Conservation (phyloP, 2,888 invertebrate species). For the Agapostemon virescens region DNA sequence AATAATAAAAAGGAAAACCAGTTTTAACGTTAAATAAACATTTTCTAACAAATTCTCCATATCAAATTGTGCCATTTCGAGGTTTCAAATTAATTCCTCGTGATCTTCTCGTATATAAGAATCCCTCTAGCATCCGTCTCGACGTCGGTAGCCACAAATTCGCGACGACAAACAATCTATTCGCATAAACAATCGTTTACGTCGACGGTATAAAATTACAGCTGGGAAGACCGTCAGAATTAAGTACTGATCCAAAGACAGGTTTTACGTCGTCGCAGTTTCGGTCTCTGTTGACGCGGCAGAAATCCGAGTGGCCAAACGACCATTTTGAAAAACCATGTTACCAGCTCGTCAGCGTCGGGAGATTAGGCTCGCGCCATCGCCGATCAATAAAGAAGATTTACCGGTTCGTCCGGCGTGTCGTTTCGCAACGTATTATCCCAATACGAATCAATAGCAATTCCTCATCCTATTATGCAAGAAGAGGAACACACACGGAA, state of each 20-base stretch:
- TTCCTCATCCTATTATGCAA: constrained; percentile 11
- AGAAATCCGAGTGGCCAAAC: neutral
- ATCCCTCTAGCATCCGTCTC: neutral
- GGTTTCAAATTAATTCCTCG: too few species aligned
- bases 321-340: neutral
- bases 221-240: too few species aligned
- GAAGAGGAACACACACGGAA: neutral
- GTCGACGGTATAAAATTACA: neutral
- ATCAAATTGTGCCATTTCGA: neutral
- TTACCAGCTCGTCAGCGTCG: neutral
- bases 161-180: neutral
- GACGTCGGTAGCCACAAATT: neutral
- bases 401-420: neutral
- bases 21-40: neutral
- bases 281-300: too few species aligned
- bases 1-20: neutral
- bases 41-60: neutral
- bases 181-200: neutral
- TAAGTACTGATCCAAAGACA: too few species aligned
- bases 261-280: too few species aligned
- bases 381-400: neutral
- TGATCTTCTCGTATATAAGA: too few species aligned
- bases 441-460: constrained; percentile 19
- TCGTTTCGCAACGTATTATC: constrained; percentile 26
- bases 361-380: neutral